A percentile compares a stretch with the other conserved stretches of the same genome.
phyloP scores from a whole-genome alignment of 2,888 invertebrate species.

The Lepidochrysops patricia region DNA sequence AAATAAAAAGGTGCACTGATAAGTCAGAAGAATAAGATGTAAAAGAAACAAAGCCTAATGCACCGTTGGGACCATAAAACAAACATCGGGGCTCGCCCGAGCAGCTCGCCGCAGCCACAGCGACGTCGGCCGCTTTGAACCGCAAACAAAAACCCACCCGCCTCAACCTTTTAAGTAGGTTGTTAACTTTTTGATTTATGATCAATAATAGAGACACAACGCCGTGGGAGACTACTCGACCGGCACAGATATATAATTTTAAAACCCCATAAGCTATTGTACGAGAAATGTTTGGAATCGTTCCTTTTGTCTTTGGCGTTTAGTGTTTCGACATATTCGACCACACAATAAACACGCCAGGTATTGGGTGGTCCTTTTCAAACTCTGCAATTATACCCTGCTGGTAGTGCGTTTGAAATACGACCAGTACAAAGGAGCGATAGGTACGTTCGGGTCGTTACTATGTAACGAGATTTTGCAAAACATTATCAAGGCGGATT shows the following conservation, averaged over 20 bases:
- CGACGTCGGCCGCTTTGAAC: slow-evolving; percentile 67
- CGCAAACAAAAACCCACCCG: slow-evolving; percentile 65
- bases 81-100: slow-evolving; percentile 61
- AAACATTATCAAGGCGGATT: slow-evolving; percentile 9
- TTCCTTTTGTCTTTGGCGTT: slow-evolving; percentile 49
- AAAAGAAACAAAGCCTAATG: slow-evolving; percentile 62
- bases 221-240: slow-evolving; percentile 68
- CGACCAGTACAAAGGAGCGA: not conserved
- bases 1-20: slow-evolving; percentile 45
- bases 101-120: slow-evolving; percentile 48
- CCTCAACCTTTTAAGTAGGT: slow-evolving; percentile 72
- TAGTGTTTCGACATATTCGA: slow-evolving; percentile 27
- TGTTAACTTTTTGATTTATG: slow-evolving; percentile 75
- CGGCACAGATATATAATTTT: slow-evolving; percentile 66
- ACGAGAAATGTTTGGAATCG: slow-evolving; percentile 36
- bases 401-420: not conserved
- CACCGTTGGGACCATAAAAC: slow-evolving; percentile 71
- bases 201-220: slow-evolving; percentile 73
- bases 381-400: not conserved
- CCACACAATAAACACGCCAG: slow-evolving; percentile 25
- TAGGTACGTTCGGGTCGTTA: not conserved
- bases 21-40: slow-evolving; percentile 62
- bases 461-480: not conserved
- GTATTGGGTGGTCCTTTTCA: slow-evolving; percentile 46
- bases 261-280: slow-evolving; percentile 61